phyloP scores from a whole-genome alignment of 2,797 vertebrate species.

The Discoglossus pictus region DNA sequence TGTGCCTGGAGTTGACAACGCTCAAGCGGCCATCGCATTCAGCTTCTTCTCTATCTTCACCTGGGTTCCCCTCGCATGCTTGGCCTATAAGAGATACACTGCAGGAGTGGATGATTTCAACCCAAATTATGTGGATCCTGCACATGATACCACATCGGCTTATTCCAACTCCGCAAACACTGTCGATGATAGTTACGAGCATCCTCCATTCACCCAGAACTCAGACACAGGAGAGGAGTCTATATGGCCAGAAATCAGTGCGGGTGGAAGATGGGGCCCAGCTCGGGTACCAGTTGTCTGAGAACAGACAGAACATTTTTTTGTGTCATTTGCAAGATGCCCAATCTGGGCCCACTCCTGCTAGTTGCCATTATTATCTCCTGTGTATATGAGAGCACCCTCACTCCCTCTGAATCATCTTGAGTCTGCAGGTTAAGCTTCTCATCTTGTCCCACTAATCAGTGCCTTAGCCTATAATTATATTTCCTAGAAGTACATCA shows the following conservation, averaged over 20 bases:
- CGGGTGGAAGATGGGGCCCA: too few species aligned
- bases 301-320: too few species aligned
- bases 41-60: conserved; percentile 93
- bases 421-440: too few species aligned
- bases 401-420: too few species aligned
- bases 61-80: conserved; percentile 84
- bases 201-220: conserved; percentile 74
- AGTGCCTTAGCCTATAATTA: too few species aligned
- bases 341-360: too few species aligned
- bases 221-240: conserved; percentile 56
- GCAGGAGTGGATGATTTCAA: conserved; percentile 75
- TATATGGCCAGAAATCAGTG: conserved; percentile 60
- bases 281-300: too few species aligned
- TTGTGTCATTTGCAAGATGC: too few species aligned
- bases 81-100: conserved; percentile 81
- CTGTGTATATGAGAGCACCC: too few species aligned
- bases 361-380: too few species aligned
- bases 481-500: too few species aligned
- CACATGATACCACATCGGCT: conserved; percentile 62
- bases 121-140: conserved; percentile 74
- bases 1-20: conserved; percentile 68
- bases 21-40: conserved; percentile 84
- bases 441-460: too few species aligned
- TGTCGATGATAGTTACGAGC: conserved; percentile 74
- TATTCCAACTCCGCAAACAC: conserved; percentile 81